Percentiles rank a stretch among this genome's conserved stretches.
Conservation (phyloP, 64 coral and sea anemone species). For the Astreopora myriophthalma region DNA sequence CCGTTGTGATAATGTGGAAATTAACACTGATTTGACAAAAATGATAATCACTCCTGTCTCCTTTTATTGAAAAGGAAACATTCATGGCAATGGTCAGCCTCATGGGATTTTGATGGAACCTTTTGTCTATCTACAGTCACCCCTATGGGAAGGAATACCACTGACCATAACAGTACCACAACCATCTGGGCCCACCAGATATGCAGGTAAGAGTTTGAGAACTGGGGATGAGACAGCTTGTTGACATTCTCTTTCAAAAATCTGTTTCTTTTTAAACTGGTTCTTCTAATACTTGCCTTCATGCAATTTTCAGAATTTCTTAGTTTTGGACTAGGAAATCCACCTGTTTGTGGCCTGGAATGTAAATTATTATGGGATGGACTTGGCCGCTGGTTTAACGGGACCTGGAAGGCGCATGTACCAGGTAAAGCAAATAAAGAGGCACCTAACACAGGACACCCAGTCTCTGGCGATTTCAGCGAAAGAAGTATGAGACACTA, state of each 20-base stretch:
- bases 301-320: constrained; percentile 62
- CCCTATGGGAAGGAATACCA: constrained; percentile 37
- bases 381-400: constrained; percentile 56
- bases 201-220: neutral
- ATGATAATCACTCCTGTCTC: neutral
- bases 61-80: neutral
- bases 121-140: neutral
- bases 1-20: too few relatives aligned
- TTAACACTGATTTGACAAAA: too few relatives aligned
- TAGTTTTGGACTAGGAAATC: constrained; percentile 24
- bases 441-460: neutral
- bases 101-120: neutral
- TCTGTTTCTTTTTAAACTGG: too few relatives aligned
- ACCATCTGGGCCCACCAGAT: constrained; percentile 1
- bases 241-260: too few relatives aligned
- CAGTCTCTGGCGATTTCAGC: neutral
- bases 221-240: neutral
- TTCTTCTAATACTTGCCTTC: too few relatives aligned
- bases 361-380: constrained; percentile 73
- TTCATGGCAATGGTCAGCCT: constrained; percentile 16
- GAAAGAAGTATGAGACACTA: too few relatives aligned
- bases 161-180: neutral
- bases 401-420: constrained; percentile 50
- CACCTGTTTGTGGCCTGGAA: neutral
- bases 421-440: constrained; percentile 46